These are phyloP conservation scores for Suillia variegata DNA, from an alignment of 2,888 invertebrate species.

Conservation along the genomic window DNA sequence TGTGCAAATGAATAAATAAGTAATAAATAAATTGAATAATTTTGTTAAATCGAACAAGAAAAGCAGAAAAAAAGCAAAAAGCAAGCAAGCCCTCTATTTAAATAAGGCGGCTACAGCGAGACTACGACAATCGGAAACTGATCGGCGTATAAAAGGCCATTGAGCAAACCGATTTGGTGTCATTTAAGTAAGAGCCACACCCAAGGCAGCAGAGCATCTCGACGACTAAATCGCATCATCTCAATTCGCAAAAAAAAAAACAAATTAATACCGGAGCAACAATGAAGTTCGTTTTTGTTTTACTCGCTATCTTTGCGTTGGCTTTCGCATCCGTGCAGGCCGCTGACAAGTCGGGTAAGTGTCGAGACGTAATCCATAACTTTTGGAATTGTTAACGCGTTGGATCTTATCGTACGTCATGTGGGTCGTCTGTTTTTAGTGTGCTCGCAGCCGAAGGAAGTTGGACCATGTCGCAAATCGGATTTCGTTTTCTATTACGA, in stretches of 20 bases:
- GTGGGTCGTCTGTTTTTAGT: conserved; percentile 29
- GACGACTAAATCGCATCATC: too few relatives aligned
- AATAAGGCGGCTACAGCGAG: too few relatives aligned
- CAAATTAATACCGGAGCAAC: too few relatives aligned
- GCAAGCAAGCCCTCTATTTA: too few relatives aligned
- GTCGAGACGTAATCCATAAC: background rate
- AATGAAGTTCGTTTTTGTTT: conserved; percentile 27
- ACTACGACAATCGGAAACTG: too few relatives aligned
- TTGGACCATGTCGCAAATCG: conserved; percentile 38
- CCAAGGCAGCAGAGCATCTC: background rate
- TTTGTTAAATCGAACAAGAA: too few relatives aligned
- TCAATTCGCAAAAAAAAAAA: conserved; percentile 1
- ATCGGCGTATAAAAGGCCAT: background rate
- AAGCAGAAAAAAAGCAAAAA: too few relatives aligned
- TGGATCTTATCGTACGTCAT: too few relatives aligned
- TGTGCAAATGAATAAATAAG: too few relatives aligned
- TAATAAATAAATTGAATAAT: too few relatives aligned
- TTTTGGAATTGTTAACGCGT: too few relatives aligned
- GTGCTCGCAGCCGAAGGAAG: conserved; percentile 34
- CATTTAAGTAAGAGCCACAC: background rate
- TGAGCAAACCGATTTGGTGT: background rate
- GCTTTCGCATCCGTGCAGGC: conserved; percentile 27
- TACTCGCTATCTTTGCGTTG: conserved; percentile 31
- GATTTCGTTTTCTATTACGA: conserved; percentile 33
- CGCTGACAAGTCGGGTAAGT: conserved; percentile 33